A percentile compares a stretch with the other conserved stretches of the same genome.
Evolutionary conservation across 2,113 vertebrate genomes (phyloP).

Genomic region (Hassar affinis): DNA sequence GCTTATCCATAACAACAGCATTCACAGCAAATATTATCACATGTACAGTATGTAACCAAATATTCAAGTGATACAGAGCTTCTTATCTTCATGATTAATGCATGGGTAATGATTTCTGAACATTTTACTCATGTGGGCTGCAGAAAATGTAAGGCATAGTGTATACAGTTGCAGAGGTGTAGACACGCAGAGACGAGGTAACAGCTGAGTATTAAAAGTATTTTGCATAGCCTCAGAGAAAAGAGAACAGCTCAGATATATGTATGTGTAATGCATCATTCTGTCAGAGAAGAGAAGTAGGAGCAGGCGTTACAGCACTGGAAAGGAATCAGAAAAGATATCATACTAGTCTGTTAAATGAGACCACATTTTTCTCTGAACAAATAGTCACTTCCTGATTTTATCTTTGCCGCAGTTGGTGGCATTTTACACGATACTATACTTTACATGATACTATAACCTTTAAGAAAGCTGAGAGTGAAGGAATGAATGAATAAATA

Average conservation of each 20-base stretch:
- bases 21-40: neutral
- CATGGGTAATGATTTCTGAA: neutral
- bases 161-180: neutral
- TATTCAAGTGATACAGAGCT: neutral
- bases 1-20: neutral
- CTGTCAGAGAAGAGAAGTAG: neutral
- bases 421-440: too few species aligned
- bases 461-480: neutral
- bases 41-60: neutral
- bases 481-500: too few species aligned
- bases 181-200: neutral
- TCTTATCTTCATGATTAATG: neutral
- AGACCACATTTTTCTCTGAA: neutral
- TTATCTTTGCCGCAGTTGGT: neutral
- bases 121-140: neutral
- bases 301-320: neutral
- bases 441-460: too few species aligned
- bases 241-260: constrained; percentile 12
- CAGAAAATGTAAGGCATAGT: neutral
- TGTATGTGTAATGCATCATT: constrained; percentile 23
- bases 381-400: neutral
- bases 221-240: constrained; percentile 23
- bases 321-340: constrained; percentile 1
- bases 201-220: constrained; percentile 13
- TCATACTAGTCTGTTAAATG: neutral